Evolutionary conservation across 1,140 invertebrate genomes (phyloP), one percentile per base, ranked within the genome.

Genomic region (Apis laboriosa): DNA sequence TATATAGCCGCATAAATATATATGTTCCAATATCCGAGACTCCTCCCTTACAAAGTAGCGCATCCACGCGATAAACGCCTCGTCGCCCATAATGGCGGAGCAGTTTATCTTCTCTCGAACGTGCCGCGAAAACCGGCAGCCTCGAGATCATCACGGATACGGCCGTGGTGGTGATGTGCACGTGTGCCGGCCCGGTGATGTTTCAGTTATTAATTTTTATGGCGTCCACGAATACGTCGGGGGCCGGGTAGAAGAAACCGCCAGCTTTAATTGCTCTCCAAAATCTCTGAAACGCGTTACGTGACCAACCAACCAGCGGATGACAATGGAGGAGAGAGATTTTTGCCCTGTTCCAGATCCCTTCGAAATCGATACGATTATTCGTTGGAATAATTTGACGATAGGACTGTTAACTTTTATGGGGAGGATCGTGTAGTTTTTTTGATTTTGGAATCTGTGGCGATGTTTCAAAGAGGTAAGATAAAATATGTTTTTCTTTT

Each of bases 121-220:
- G 24, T 28, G 28, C n/a, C 49, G 61, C 49, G 76, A 67, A 77
- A 68, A 77, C 61, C 76, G 9, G 51, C 76, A 67, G 63, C 63
- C 51, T 34, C 76, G 24, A 55, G 63, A 49, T 77, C 63, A 51
- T 34, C 63, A 56, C 19, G 24, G 34, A 34, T 34, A 77, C 11
- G 61, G 34, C 56, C n/a, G 24, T 24, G 34, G 34, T 43, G 15
- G 2, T 24, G 61, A 21, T 63, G 61, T 49, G 43, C 64, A 61
- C 34, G 73, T 49, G 43, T 58, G 68, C 21, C 43, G 28, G 55
- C 53, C 71, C n/a, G 63, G 55, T 49, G 72, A 67, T 66, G 80
- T 81, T 68, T 81, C 80, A 64, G 80, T 75, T 67, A 81, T 81
- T 81, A 81, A 76, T 81, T 81, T 81, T 81, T 81, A 81, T 34